These are phyloP conservation scores for Camelus bactrianus DNA, from an alignment of 2,113 vertebrate species.

Conservation along the genomic window DNA sequence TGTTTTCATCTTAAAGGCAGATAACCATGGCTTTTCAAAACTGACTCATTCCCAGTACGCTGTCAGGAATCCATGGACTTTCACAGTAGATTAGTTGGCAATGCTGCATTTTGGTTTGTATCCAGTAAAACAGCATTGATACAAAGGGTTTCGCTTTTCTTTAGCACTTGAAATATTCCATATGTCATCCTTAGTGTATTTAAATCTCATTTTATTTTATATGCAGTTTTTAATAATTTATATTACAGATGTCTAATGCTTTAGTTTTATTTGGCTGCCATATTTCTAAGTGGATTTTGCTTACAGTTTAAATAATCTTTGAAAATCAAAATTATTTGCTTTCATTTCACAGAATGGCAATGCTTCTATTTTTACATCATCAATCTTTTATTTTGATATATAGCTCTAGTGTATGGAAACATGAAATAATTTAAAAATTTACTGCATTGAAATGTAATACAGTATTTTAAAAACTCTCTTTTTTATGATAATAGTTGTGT, in stretches of 20 bases:
- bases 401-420: neutral
- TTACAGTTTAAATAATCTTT: slow-evolving; percentile 64
- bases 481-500: neutral
- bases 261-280: slow-evolving; percentile 48
- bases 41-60: neutral
- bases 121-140: neutral
- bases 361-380: slow-evolving; percentile 40
- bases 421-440: slow-evolving; percentile 18
- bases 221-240: slow-evolving; percentile 69
- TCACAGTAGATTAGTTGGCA: slow-evolving; percentile 21
- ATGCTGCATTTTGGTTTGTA: slow-evolving; percentile 1
- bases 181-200: slow-evolving; percentile 51
- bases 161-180: slow-evolving; percentile 44
- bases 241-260: slow-evolving; percentile 29
- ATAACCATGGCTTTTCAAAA: neutral
- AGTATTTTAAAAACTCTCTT: neutral
- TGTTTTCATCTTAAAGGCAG: neutral
- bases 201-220: slow-evolving; percentile 60
- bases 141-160: slow-evolving; percentile 32
- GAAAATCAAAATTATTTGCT: slow-evolving; percentile 57
- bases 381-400: slow-evolving; percentile 49
- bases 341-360: slow-evolving; percentile 57
- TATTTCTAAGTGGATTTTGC: slow-evolving; percentile 46
- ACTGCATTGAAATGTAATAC: neutral
- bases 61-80: neutral